Evolutionary conservation across 2,888 invertebrate genomes (phyloP), one percentile per base, ranked within the genome.

Genomic region (Folsomia manolachei): DNA sequence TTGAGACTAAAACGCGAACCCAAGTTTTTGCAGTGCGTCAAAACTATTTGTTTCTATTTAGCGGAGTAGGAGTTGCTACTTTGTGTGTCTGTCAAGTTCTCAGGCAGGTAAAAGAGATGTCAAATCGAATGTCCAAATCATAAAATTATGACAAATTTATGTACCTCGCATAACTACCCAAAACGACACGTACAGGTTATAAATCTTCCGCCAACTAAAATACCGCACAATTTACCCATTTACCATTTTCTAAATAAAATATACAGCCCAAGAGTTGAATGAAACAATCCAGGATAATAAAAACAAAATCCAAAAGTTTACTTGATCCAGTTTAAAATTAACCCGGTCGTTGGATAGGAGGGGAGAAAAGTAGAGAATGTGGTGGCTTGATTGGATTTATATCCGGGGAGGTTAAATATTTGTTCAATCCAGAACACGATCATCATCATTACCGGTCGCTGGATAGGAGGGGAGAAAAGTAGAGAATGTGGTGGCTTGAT

Each of bases 351-450:
- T 25, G 52, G 56, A 25, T 62, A 63, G 18, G 26, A 52, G 64
- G 60, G 56, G 64, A 39, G 56, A 63, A 63, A 70, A 26, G 69
- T 60, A 60, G 68, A 66, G 72, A 63, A 56, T 56, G 56, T 56
- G 26, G 71, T 69, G 72, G 71, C 74, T 71, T 71, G 74, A 72
- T 72, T 72, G 74, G 65, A 70, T 71, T 71, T 71, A n/a, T n/a
- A 71, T 71, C 27, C 26, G 24, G 68, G 71, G 73, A 77, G 73
- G 74, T 77, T 77, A 76, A 76, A 76, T 76, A 74, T 76, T 76
- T 75, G 73, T 75, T 73, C 73, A 72, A 75, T 77, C 73, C 71
- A 72, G 75, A 73, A 75, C 71, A 77, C 71, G 71, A 77, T 76
- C 75, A 75, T 52, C 27, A 27, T 27, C n/a, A 63, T 39, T 39